phyloP scores from a whole-genome alignment of 1,140 invertebrate species.

The Zaprionus nigranus region DNA sequence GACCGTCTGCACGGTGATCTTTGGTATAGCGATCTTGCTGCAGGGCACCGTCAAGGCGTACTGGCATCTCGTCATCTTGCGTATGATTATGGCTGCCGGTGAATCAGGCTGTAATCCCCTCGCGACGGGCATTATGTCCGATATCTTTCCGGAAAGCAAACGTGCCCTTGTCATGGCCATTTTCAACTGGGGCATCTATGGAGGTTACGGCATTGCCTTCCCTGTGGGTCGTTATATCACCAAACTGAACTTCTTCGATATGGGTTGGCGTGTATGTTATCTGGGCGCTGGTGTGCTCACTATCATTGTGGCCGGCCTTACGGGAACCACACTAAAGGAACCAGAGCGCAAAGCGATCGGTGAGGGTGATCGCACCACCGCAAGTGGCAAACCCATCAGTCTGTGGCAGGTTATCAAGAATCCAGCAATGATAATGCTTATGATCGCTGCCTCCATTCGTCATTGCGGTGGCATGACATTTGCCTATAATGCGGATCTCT shows the following conservation, averaged over 20 bases:
- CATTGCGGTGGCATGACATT: constrained; percentile 96
- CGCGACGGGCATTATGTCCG: constrained; percentile 93
- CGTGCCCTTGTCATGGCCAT: constrained; percentile 95
- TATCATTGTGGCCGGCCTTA: constrained; percentile 89
- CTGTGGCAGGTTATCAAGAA: constrained; percentile 91
- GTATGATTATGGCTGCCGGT: constrained; percentile 94
- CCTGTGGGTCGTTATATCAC: constrained; percentile 95
- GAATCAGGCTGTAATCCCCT: constrained; percentile 96
- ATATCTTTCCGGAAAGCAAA: constrained; percentile 92
- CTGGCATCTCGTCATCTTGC: constrained; percentile 94
- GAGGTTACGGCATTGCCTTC: constrained; percentile 96
- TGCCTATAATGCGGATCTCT: constrained; percentile 95
- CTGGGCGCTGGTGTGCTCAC: constrained; percentile 93
- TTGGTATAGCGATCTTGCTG: constrained; percentile 92
- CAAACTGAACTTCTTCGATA: constrained; percentile 89
- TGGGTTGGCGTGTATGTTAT: constrained; percentile 95
- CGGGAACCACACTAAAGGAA: constrained; percentile 91
- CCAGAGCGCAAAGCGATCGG: constrained; percentile 90
- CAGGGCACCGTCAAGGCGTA: constrained; percentile 94
- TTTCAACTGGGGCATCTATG: constrained; percentile 98
- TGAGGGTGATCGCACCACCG: constrained; percentile 86
- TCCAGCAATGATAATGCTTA: constrained; percentile 92
- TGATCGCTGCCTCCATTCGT: constrained; percentile 94
- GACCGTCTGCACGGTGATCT: constrained; percentile 91
- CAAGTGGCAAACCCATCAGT: constrained; percentile 85